These are phyloP conservation scores for Eupithecia exiguata DNA, from an alignment of 2,888 invertebrate species.

Conservation along the genomic window DNA sequence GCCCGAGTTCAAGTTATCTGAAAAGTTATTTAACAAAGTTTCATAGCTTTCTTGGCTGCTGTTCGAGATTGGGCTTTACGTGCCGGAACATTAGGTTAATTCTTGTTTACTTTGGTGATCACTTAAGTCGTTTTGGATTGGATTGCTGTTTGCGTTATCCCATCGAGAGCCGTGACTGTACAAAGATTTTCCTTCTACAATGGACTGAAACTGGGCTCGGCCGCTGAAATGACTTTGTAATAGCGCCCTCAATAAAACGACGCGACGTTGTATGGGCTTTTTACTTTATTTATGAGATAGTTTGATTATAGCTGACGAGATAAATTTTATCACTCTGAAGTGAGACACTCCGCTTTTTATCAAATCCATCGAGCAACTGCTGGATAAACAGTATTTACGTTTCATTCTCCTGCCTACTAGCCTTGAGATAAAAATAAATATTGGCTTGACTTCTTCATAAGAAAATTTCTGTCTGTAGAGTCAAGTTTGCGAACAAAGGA, in stretches of 20 bases:
- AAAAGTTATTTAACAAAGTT: conserved; percentile 85
- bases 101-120: conserved; percentile 61
- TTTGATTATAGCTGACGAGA: conserved; percentile 54
- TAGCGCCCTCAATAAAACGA: conserved; percentile 78
- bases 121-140: conserved; percentile 65
- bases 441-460: conserved; percentile 27
- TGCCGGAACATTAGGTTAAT: conserved; percentile 68
- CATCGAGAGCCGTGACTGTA: conserved; percentile 84
- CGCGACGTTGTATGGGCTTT: conserved; percentile 72
- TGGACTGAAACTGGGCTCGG: conserved; percentile 78
- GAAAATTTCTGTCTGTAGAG: conserved; percentile 11
- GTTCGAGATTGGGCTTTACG: conserved; percentile 72
- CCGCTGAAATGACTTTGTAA: conserved; percentile 81
- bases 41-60: conserved; percentile 80
- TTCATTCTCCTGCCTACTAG: background rate
- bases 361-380: conserved; percentile 3
- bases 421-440: conserved; percentile 27
- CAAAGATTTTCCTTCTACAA: conserved; percentile 84
- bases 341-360: conserved; percentile 36
- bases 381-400: background rate
- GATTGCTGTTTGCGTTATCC: conserved; percentile 75
- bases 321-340: conserved; percentile 36
- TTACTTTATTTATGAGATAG: conserved; percentile 72
- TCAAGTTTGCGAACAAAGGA: conserved; percentile 35
- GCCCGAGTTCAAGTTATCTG: conserved; percentile 83